Conservation (phyloP, 2,888 invertebrate species). For the Thymelicus sylvestris region DNA sequence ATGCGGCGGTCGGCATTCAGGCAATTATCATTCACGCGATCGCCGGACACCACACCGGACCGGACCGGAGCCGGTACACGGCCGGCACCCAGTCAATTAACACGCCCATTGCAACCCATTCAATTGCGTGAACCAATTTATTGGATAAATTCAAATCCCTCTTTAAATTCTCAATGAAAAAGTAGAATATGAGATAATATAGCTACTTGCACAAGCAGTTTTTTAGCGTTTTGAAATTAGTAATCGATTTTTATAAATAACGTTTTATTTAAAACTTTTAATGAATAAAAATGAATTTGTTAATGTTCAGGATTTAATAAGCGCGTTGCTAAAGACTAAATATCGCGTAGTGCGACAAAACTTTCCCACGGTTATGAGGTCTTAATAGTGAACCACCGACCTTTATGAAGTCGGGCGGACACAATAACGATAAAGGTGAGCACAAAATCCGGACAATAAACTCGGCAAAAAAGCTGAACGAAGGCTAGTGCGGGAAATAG, state of each 20-base stretch:
- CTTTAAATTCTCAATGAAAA: neutral
- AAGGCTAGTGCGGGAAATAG: constrained; percentile 82
- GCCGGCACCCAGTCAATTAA: constrained; percentile 73
- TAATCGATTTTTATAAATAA: too few relatives aligned
- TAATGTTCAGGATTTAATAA: too few relatives aligned
- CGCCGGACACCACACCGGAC: constrained; percentile 72
- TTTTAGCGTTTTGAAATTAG: too few relatives aligned
- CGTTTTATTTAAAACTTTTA: too few relatives aligned
- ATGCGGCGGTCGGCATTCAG: constrained; percentile 61
- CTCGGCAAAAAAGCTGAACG: constrained; percentile 79
- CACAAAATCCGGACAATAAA: constrained; percentile 84
- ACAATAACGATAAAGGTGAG: constrained; percentile 84
- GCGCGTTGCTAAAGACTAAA: neutral
- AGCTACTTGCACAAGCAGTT: too few relatives aligned
- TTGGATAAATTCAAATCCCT: constrained; percentile 52
- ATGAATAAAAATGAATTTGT: too few relatives aligned
- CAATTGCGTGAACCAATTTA: constrained; percentile 73
- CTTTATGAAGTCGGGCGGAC: constrained; percentile 82
- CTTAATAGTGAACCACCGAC: constrained; percentile 77
- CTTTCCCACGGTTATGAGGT: constrained; percentile 84
- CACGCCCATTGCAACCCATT: constrained; percentile 76
- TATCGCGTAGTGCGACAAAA: constrained; percentile 30
- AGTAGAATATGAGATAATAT: neutral
- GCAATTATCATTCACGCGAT: constrained; percentile 80
- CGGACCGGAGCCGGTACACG: constrained; percentile 46